A percentile compares a stretch with the other conserved stretches of the same genome.
Conservation (phyloP, 2,888 invertebrate genomes). For the Temnothorax rugatulus region DNA sequence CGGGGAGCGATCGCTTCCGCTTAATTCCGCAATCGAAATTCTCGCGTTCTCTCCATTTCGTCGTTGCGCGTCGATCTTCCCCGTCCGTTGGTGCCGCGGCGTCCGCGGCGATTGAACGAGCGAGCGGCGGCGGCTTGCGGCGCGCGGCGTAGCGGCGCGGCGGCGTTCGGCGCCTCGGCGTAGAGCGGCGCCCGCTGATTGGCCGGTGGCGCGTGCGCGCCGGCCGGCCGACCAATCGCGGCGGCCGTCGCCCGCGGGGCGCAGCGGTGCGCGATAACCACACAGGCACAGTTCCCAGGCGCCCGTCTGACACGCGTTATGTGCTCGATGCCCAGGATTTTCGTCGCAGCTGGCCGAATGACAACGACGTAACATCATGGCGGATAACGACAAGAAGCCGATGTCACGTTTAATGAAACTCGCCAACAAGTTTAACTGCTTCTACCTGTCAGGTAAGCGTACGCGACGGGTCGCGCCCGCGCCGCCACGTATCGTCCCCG, state of each 20-base stretch:
- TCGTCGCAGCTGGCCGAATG: constrained; percentile 77
- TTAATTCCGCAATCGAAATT: not conserved
- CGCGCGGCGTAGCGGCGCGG: not conserved
- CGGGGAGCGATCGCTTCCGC: not conserved
- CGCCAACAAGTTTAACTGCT: constrained; percentile 96
- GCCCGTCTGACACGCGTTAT: constrained; percentile 60
- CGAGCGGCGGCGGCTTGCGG: not conserved
- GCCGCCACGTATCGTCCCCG: not conserved
- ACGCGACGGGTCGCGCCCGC: constrained; percentile 26
- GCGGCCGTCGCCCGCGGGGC: not conserved
- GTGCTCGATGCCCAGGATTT: constrained; percentile 71
- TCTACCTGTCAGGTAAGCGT: constrained; percentile 93
- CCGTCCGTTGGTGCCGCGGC: not conserved
- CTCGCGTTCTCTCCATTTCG: not conserved
- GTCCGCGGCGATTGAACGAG: not conserved
- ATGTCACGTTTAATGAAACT: constrained; percentile 92
- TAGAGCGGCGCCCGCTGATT: not conserved
- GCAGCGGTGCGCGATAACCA: constrained; percentile 24
- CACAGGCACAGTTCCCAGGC: not conserved
- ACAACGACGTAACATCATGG: constrained; percentile 84
- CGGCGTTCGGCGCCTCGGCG: not conserved
- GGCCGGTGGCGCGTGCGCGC: not conserved
- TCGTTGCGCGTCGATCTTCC: not conserved
- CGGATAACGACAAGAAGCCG: constrained; percentile 85
- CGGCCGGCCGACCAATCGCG: constrained; percentile 52